These are phyloP conservation scores for Manis pentadactyla DNA, from an alignment of 2,797 vertebrate genomes.

Conservation along the genomic window DNA sequence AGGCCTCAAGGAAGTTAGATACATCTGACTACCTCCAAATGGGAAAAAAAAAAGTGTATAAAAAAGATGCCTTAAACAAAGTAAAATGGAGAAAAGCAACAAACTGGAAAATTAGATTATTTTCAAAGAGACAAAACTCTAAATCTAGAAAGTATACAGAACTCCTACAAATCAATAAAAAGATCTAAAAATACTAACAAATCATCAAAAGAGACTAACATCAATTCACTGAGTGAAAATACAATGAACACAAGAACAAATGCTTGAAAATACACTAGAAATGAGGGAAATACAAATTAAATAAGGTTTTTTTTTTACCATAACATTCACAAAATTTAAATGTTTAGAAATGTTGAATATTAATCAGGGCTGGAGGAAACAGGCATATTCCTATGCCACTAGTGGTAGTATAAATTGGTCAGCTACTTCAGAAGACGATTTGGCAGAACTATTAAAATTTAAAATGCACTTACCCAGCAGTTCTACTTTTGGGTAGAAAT, in stretches of 20 bases:
- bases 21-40: background rate
- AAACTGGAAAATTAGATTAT: slow-evolving; percentile 39
- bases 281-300: slow-evolving; percentile 9
- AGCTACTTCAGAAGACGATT: slow-evolving; percentile 15
- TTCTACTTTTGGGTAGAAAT: slow-evolving; percentile 47
- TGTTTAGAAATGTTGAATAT: slow-evolving; percentile 29
- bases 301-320: background rate
- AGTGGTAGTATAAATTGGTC: background rate
- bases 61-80: slow-evolving; percentile 20
- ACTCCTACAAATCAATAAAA: slow-evolving; percentile 49
- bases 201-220: slow-evolving; percentile 35
- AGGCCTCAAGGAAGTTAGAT: background rate
- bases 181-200: slow-evolving; percentile 48
- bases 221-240: slow-evolving; percentile 23
- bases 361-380: slow-evolving; percentile 2
- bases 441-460: slow-evolving; percentile 51
- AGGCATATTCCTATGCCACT: background rate
- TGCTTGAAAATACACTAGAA: slow-evolving; percentile 50
- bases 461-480: background rate
- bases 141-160: slow-evolving; percentile 14
- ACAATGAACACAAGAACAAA: slow-evolving; percentile 20
- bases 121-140: slow-evolving; percentile 39
- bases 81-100: slow-evolving; percentile 51
- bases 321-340: slow-evolving; percentile 36
- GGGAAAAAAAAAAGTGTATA: background rate